These are phyloP conservation scores for Bombus terrestris DNA, from an alignment of 1,140 invertebrate genomes.

Conservation along the genomic window DNA sequence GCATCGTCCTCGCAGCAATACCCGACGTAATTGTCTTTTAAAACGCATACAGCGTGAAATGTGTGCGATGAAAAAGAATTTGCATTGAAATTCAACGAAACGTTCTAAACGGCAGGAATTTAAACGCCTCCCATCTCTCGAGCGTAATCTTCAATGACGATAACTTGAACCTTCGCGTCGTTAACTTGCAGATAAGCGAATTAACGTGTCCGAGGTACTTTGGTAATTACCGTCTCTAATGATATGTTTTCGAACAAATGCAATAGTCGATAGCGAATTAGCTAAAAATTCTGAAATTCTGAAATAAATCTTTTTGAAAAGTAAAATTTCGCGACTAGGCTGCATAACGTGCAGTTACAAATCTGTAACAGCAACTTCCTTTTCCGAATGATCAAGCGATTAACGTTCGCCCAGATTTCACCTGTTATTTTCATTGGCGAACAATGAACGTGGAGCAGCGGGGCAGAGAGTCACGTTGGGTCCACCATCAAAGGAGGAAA, in stretches of 20 bases:
- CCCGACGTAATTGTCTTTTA: neutral
- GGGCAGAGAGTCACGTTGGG: neutral
- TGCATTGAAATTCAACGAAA: neutral
- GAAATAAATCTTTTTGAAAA: too few relatives aligned
- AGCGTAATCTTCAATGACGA: neutral
- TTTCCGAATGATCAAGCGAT: neutral
- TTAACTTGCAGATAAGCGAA: too few relatives aligned
- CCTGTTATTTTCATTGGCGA: neutral
- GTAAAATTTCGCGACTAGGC: too few relatives aligned
- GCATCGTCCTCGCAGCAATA: neutral
- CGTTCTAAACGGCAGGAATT: neutral
- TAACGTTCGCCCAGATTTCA: neutral
- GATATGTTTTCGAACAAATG: too few relatives aligned
- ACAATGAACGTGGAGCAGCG: neutral
- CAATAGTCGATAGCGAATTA: too few relatives aligned
- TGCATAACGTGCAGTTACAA: too few relatives aligned
- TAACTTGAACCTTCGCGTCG: neutral
- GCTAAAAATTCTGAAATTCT: too few relatives aligned
- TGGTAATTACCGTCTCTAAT: too few relatives aligned
- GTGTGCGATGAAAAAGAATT: neutral
- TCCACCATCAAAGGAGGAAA: constrained; percentile 27
- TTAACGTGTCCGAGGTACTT: too few relatives aligned
- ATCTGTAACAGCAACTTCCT: too few relatives aligned
- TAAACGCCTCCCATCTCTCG: too few relatives aligned
- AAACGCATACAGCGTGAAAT: neutral